phyloP scores from a whole-genome alignment of 1,140 invertebrate genomes.

The Drosophila tristis region DNA sequence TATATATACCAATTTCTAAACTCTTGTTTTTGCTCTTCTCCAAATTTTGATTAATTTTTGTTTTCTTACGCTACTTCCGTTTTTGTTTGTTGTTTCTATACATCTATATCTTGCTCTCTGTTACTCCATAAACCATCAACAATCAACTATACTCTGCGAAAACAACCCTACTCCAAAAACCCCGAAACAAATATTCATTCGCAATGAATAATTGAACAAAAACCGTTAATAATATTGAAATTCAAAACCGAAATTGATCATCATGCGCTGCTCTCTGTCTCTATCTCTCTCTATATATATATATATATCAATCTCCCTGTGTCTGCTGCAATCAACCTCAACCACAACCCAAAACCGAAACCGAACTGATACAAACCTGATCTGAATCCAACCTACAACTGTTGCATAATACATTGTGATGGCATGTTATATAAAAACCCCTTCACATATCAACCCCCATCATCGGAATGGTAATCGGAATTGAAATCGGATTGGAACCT shows the following conservation, averaged over 20 bases:
- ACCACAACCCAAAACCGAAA: conserved; percentile 35
- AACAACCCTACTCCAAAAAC: conserved; percentile 29
- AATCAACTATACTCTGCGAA: conserved; percentile 37
- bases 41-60: conserved; percentile 17
- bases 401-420: conserved; percentile 66
- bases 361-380: conserved; percentile 40
- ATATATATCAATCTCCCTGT: conserved; percentile 41
- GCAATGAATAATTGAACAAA: conserved; percentile 28
- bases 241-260: conserved; percentile 46
- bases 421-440: conserved; percentile 45
- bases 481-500: conserved; percentile 26
- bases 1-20: conserved; percentile 20
- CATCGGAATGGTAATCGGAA: conserved; percentile 26
- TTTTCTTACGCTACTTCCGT: conserved; percentile 24
- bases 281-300: neutral
- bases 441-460: conserved; percentile 36
- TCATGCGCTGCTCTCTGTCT: conserved; percentile 43
- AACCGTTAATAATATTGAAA: conserved; percentile 27
- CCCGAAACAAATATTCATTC: conserved; percentile 12
- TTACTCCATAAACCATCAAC: conserved; percentile 55
- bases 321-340: conserved; percentile 51
- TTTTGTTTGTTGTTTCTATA: conserved; percentile 53
- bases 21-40: conserved; percentile 9
- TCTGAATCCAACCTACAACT: conserved; percentile 37
- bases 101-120: conserved; percentile 49